Base-by-base conservation (phyloP, 2,888 invertebrate species). In the Agonopterix arenella region DNA sequence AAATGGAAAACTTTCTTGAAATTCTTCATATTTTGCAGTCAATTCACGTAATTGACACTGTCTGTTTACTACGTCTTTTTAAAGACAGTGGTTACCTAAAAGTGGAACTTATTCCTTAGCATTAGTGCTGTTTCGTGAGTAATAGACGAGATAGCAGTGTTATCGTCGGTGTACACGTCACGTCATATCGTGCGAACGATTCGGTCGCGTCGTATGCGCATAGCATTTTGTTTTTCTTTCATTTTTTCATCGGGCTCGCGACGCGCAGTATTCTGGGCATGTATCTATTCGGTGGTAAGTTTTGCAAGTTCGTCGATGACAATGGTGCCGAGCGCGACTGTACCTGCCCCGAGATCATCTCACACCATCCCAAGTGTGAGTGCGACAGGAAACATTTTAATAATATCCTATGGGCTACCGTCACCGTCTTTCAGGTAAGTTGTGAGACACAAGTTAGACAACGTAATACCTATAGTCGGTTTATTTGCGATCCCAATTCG, bases 251-350 rank as follows among this genome's bases (percentile, higher is more conserved):
- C 80, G 81, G 76, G 74, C 76, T 68, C 78, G 62, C 81, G 67
- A 70, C 85, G 91, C 90, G 90, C 95, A 98, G 98, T 94, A 97
- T 97, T 91, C 96, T 98, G 93, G 98, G 98, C 92, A 98, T 98
- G 97, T 97, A 97, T 93, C 95, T 98, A 91, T 98, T 98, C 93
- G 98, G 98, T 91, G 97, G 98, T 95, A 97, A 97, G 95, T 98
- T 98, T 96, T 98, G 98, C 96, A 97, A 96, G 94, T 96, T 94
- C 93, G 93, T 93, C 91, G 96, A 97, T 91, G 95, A 95, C 84
- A 91, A 92, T 81, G 94, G 93, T 88, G 90, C 90, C 85, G 93
- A 93, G 90, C 93, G 94, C 84, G 95, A 96, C 90, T 98, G 98
- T 91, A 95, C 95, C 89, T 98, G 98, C 92, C 93, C 93, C 80